A percentile compares a stretch with the other conserved stretches of the same genome.
Conservation (phyloP, 30 jellyfish, hydroid and myxozoan species). For the Pelagia noctiluca region DNA sequence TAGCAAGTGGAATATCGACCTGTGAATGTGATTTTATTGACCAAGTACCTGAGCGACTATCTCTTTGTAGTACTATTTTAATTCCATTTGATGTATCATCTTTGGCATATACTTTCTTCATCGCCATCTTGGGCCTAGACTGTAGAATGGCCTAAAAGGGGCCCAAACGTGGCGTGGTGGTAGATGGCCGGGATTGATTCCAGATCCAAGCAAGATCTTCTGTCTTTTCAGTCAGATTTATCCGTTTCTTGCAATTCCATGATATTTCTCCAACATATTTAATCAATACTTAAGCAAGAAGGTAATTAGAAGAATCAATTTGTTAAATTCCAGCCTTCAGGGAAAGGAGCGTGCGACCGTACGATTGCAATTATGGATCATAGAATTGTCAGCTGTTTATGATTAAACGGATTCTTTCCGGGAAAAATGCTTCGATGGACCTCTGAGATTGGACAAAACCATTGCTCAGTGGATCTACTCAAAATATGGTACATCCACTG, state of each 20-base stretch:
- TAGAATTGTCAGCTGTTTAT: no score
- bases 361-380: no score
- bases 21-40: neutral
- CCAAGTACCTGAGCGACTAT: constrained; percentile 8
- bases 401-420: no score
- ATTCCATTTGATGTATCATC: no score
- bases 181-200: constrained; percentile 4
- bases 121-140: constrained; percentile 10
- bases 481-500: no score
- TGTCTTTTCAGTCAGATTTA: neutral
- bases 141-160: constrained; percentile 6
- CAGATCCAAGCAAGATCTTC: neutral
- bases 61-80: constrained; percentile 1
- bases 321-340: no score
- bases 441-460: no score
- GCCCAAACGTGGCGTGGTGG: constrained; percentile 9
- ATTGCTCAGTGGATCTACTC: no score
- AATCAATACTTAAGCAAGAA: neutral
- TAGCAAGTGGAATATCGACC: neutral
- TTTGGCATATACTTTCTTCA: neutral
- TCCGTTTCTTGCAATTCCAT: constrained; percentile 2
- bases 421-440: no score
- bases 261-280: neutral
- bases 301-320: neutral
- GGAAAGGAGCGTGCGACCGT: no score